phyloP scores from a whole-genome alignment of 2,113 vertebrate species.

The Eubucco bourcierii region DNA sequence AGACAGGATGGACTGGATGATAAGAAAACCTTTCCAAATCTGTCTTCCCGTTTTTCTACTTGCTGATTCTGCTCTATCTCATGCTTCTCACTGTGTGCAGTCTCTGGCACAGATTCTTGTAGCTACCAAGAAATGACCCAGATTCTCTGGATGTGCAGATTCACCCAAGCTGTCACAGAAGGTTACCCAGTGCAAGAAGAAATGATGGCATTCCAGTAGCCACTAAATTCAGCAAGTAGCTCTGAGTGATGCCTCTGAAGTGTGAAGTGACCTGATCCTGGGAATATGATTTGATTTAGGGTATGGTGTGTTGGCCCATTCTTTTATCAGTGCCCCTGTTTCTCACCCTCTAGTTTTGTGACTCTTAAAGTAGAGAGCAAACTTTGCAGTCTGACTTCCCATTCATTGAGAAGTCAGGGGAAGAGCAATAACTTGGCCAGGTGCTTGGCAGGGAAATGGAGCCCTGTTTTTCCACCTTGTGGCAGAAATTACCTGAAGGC shows the following conservation, averaged over 20 bases:
- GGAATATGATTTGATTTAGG: not conserved
- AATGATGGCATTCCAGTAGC: not conserved
- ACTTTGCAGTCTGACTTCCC: not conserved
- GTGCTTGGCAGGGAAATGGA: not conserved
- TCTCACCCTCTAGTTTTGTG: not conserved
- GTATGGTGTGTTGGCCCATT: not conserved
- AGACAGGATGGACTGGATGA: not conserved
- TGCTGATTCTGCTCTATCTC: not conserved
- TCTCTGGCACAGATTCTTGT: not conserved
- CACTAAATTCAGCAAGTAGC: not conserved
- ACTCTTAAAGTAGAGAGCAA: not conserved
- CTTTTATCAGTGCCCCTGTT: not conserved
- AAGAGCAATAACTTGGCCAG: not conserved
- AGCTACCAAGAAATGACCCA: not conserved
- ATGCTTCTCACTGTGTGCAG: not conserved
- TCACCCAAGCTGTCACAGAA: constrained; percentile 27
- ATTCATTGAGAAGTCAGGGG: not conserved
- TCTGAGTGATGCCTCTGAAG: not conserved
- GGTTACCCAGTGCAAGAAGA: not conserved
- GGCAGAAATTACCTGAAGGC: not conserved
- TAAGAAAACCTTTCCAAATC: not conserved
- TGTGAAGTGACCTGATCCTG: not conserved
- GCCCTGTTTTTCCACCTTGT: not conserved
- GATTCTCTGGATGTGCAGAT: not conserved
- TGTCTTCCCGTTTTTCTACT: not conserved